These are phyloP conservation scores for Strigamia crassipes DNA, from an alignment of 2,888 invertebrate species.

Conservation along the genomic window DNA sequence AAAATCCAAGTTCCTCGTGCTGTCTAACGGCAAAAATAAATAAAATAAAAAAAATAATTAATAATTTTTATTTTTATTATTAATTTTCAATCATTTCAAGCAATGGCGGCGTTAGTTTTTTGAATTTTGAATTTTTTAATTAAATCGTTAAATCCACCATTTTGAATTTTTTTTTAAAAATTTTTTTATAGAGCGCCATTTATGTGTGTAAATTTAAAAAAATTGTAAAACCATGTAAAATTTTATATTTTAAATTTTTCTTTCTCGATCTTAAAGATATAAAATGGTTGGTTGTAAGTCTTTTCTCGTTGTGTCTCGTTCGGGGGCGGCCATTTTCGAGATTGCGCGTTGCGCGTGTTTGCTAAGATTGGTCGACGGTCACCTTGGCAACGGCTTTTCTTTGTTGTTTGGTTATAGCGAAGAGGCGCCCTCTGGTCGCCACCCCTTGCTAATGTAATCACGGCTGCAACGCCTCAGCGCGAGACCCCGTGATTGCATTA, in stretches of 20 bases:
- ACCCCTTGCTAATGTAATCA: background rate
- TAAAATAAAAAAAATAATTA: too few relatives aligned
- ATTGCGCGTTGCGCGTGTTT: background rate
- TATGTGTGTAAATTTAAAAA: background rate
- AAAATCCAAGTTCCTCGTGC: constrained; percentile 30
- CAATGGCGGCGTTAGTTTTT: background rate
- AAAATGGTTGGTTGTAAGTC: background rate
- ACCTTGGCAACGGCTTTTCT: background rate
- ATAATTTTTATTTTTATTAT: background rate
- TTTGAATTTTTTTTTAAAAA: background rate
- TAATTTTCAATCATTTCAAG: background rate
- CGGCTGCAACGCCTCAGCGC: background rate
- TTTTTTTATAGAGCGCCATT: background rate
- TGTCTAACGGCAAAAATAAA: constrained; percentile 3
- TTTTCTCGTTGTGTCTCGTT: background rate
- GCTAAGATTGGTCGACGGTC: background rate
- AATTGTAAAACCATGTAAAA: background rate
- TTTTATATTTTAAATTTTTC: background rate
- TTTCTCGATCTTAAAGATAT: background rate
- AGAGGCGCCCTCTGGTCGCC: background rate
- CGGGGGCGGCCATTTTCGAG: background rate
- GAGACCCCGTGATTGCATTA: background rate
- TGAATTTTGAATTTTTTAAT: background rate
- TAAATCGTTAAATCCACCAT: background rate
- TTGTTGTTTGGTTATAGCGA: background rate